Evolutionary conservation across 64 coral and sea anemone species (phyloP).

Genomic region (Montipora capricornis): DNA sequence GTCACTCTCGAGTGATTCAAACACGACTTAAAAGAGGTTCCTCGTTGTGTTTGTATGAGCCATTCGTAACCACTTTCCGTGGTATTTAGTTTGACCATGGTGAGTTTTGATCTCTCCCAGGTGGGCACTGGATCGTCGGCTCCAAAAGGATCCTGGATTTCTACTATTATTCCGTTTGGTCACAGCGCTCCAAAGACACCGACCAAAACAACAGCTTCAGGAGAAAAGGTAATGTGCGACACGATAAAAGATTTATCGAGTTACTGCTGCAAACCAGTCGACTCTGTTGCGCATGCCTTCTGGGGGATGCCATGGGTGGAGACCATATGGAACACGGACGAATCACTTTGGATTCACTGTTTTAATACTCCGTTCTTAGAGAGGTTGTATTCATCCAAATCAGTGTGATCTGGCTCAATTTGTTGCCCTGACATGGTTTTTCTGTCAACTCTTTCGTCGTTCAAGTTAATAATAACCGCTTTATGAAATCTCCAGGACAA

Average conservation of each 20-base stretch:
- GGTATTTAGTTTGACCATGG: no score
- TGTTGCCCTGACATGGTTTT: neutral
- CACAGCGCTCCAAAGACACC: constrained; percentile 59
- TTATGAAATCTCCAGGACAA: no score
- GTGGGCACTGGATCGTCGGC: constrained; percentile 73
- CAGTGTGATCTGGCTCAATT: neutral
- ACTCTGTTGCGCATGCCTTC: no score
- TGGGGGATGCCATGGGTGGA: no score
- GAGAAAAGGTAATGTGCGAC: constrained; percentile 8
- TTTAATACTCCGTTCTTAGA: neutral
- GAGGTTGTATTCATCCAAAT: neutral
- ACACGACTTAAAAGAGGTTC: no score
- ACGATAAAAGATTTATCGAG: neutral
- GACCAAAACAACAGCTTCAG: constrained; percentile 11
- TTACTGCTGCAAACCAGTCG: no score
- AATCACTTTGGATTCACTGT: no score
- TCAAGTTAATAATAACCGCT: neutral
- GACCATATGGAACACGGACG: no score
- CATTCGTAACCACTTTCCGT: no score
- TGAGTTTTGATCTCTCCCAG: constrained; percentile 7
- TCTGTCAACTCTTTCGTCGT: neutral
- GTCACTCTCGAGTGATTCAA: no score
- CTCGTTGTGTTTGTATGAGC: no score
- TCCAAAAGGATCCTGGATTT: constrained; percentile 80
- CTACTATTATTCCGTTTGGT: constrained; percentile 81